Evolutionary conservation across 2,797 vertebrate genomes (phyloP), one percentile per base, ranked within the genome.

Genomic region (Ptychadena robeensis): DNA sequence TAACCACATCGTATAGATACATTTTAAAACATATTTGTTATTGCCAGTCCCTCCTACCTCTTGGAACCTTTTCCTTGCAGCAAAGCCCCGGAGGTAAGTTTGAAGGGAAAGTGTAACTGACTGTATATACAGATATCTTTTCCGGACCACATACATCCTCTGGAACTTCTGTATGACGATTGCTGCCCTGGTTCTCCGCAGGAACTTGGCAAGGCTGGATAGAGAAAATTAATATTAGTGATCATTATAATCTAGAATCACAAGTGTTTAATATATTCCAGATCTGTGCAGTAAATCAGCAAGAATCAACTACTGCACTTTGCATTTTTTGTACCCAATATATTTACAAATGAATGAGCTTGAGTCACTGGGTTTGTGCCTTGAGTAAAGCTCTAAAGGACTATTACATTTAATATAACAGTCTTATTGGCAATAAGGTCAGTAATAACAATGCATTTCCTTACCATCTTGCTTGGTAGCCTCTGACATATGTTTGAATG

Each of bases 391-490:
- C n/a, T n/a, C n/a, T n/a, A n/a, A 48, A 48, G 40, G 1, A 18
- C 40, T 15, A 18, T 48, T 15, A 18, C 5, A 48, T 1, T 15
- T 18, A 1, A 48, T 1, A 48, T 18, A 1, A 48, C 4, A 48
- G 15, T 48, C 18, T 53, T 9, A 53, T 53, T n/a, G 18, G 40
- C 4, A 40, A 22, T 53, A 22, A 53, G 22, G 18, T 18, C 44
- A 53, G 40, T 15, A 53, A 53, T 22, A 53, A 53, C 22, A 8
- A 12, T 10, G 10, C 0, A n/a, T 40, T 9, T 53, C 86, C 93
- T 93, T 88, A 99, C 98, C 98, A 96, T 91, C 97, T 94, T 44
- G 98, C 98, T 88, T 99, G 98, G 92, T 97, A 94, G 61, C 98
- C 98, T 68, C 98, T 93, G 90, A 96, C 95, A 0, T 95, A 92